Percentiles rank a stretch among this genome's conserved stretches.
Conservation (phyloP, 2,113 vertebrate species). For the Nymphicus hollandicus region DNA sequence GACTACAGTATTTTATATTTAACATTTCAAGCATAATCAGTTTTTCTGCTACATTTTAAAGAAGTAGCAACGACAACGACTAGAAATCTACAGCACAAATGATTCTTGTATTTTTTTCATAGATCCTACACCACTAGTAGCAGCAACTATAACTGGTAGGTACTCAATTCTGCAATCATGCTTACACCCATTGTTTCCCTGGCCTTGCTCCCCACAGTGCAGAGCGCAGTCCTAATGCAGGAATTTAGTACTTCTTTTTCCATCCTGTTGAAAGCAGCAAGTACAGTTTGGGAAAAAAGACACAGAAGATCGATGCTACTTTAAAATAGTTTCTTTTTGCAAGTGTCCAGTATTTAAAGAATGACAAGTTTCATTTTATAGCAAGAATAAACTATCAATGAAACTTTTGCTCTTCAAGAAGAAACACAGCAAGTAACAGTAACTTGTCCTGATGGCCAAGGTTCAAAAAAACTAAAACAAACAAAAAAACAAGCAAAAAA, state of each 20-base stretch:
- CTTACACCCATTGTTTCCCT: neutral
- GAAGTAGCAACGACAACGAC: neutral
- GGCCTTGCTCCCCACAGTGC: neutral
- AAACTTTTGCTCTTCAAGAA: neutral
- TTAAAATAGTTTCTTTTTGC: neutral
- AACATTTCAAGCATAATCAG: neutral
- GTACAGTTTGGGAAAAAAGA: neutral
- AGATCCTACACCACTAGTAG: neutral
- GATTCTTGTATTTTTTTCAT: neutral
- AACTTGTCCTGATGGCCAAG: neutral
- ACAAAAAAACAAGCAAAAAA: neutral
- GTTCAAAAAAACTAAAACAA: neutral
- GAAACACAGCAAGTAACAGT: neutral
- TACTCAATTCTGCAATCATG: neutral
- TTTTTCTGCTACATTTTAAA: neutral
- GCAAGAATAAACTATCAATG: neutral
- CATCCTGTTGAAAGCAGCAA: constrained; percentile 8
- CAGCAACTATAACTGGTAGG: neutral
- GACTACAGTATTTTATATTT: neutral
- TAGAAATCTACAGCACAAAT: neutral
- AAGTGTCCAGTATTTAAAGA: neutral
- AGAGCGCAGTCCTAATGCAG: neutral
- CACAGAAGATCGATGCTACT: neutral
- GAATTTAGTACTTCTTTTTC: neutral
- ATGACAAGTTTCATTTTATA: neutral